Evolutionary conservation across 2,888 invertebrate genomes (phyloP), one percentile per base, ranked within the genome.

Genomic region (Adelphocoris suturalis): DNA sequence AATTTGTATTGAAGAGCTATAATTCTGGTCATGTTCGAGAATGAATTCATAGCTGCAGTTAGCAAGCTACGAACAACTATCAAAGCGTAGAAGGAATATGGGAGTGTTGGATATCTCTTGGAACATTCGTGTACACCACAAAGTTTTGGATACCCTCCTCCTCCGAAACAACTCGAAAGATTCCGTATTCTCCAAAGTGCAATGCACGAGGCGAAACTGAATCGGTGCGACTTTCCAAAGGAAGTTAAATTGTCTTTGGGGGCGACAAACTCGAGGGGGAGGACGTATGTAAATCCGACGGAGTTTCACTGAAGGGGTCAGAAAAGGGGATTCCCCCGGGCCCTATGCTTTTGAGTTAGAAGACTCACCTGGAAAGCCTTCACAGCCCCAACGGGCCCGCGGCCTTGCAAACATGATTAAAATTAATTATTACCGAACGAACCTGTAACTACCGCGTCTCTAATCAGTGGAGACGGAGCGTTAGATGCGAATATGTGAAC

Each of bases 381-480:
- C 80, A 80, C 46, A 19, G 16, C 46, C 46, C 80, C 80, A 80
- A 14, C 48, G 52, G 48, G 48, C 27, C 14, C 37, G 14, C 52
- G 52, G n/a, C 82, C 82, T 47, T 19, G 82, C 75, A 86, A 86
- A 86, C 86, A 47, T 75, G 86, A 86, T 86, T 75, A 86, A 75
- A 86, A 86, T 86, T 86, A 75, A 86, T 86, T 75, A 86, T 52
- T 52, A 27, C 48, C 37, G 37, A 4, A 37, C 48, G 52, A 27
- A 82, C 82, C 48, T 52, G 47, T 48, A 47, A 68, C 68, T 19
- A 68, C 68, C 68, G 19, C 27, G 68, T 68, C 68, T 68, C 68
- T 68, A 68, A 68, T 68, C 68, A 68, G 68, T 23, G 23, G 68
- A 68, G 68, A 68, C 68, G 23, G 68, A 68, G 23, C 27, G 37